Base-by-base conservation (phyloP, 2,113 vertebrate species). In the Chaetorhynchus papuensis region DNA sequence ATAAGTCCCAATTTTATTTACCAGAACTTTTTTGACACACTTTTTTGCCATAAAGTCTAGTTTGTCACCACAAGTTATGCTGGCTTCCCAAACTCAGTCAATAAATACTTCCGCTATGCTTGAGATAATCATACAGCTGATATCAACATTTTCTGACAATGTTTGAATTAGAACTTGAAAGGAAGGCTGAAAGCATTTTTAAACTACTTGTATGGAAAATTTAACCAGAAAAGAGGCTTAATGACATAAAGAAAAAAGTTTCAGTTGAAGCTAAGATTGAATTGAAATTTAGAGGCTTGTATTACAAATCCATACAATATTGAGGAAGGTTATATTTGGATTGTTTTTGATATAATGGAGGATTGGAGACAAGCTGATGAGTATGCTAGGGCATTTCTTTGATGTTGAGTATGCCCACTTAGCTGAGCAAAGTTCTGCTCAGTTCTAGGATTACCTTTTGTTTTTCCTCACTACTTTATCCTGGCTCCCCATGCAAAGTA, bases 11-110 rank as follows among this genome's bases (percentile, higher is more conserved):
- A 27, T 41, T 94, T 77, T 53, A 16, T 87, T 87, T 94, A 87
- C 31, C 23, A 20, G 76, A 82, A 39, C 0, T 13, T 21, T 83
- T 93, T 80, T 52, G 0, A 24, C 1, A 0, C 31, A 2, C 2
- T n/a, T 52, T 77, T 87, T 81, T 60, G 10, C 39, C 12, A 23
- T 22, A 59, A 88, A 23, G 4, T 35, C 23, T 39, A 28, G 76
- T 56, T 77, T 44, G 13, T 31, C 37, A 74, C 11, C 12, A 30
- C 14, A 56, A 39, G 26, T 33, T 56, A 15, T 2, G 19, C 33
- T 80, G 21, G 13, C 24, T 83, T 72, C 44, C 49, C 18, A 59
- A 59, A 41, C 4, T 83, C 26, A 27, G 8, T 45, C 33, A 83
- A 42, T 17, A 85, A 66, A 41, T 87, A 27, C 21, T 80, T 66